Conservation (phyloP, 2,888 invertebrate genomes). For the Leptothorax acervorum region DNA sequence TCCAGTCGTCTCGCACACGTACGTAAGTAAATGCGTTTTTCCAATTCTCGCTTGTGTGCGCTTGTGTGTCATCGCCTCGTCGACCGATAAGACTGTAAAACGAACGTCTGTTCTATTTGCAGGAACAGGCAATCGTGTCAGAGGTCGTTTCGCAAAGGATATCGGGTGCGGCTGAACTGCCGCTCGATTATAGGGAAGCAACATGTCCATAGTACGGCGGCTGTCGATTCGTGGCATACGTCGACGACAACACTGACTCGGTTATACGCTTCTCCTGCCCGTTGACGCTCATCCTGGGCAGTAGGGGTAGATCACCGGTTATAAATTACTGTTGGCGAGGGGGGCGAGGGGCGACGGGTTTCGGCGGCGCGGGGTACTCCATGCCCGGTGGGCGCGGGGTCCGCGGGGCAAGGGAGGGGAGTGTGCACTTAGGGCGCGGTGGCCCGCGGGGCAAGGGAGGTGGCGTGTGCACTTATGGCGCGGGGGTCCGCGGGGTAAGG, state of each 20-base stretch:
- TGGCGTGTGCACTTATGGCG: too few relatives aligned
- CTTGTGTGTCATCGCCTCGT: neutral
- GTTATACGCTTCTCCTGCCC: constrained; percentile 89
- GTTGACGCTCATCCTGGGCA: constrained; percentile 96
- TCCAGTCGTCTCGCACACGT: too few relatives aligned
- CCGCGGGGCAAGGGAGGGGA: too few relatives aligned
- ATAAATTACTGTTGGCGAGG: too few relatives aligned
- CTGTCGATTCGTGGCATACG: constrained; percentile 95
- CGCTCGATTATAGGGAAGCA: neutral
- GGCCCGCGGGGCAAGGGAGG: too few relatives aligned
- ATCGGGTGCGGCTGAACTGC: neutral
- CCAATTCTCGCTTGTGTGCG: too few relatives aligned
- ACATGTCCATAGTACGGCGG: constrained; percentile 93
- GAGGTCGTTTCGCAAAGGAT: neutral
- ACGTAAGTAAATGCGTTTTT: neutral
- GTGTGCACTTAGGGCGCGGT: too few relatives aligned
- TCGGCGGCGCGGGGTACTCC: too few relatives aligned
- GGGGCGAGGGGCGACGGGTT: too few relatives aligned
- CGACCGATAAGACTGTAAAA: neutral
- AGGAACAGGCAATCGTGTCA: neutral
- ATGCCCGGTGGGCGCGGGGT: too few relatives aligned
- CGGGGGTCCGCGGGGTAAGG: too few relatives aligned
- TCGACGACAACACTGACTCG: constrained; percentile 89
- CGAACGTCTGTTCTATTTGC: neutral
- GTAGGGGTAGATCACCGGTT: too few relatives aligned